Conservation (phyloP, 2,113 vertebrate genomes). For the Pao palembangensis region DNA sequence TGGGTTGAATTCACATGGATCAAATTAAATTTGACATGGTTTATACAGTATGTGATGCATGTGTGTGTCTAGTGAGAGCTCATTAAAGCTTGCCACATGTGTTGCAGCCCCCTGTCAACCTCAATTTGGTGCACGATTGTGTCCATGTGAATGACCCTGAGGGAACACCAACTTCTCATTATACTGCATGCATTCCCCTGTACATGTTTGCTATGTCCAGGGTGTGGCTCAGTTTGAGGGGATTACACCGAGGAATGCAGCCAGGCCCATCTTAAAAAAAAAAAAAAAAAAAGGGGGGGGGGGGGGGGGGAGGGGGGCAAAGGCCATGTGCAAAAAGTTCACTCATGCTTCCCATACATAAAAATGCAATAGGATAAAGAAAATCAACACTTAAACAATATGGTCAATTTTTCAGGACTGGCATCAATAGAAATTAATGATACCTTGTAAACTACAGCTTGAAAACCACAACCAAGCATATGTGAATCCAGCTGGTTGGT, state of each 20-base stretch:
- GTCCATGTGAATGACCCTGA: conserved; percentile 55
- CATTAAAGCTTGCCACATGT: conserved; percentile 54
- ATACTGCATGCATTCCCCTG: conserved; percentile 56
- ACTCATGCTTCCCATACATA: conserved; percentile 28
- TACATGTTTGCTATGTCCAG: conserved; percentile 62
- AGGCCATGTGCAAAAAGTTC: conserved; percentile 35
- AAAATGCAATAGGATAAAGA: conserved; percentile 15
- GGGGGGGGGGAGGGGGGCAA: not conserved
- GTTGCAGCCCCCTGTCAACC: conserved; percentile 36
- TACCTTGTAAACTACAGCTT: not conserved
- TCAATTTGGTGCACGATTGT: conserved; percentile 60
- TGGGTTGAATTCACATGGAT: conserved; percentile 51
- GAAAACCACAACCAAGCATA: conserved; percentile 2
- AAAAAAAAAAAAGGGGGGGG: conserved; percentile 16
- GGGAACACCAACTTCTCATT: conserved; percentile 37
- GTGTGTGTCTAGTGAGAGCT: conserved; percentile 25
- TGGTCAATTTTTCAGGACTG: conserved; percentile 1
- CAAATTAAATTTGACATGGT: conserved; percentile 51
- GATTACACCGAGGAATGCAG: conserved; percentile 69
- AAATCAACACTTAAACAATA: too few relatives aligned
- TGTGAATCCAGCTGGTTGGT: conserved; percentile 17
- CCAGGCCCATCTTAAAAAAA: conserved; percentile 62
- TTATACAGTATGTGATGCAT: conserved; percentile 24
- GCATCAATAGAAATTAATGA: conserved; percentile 14
- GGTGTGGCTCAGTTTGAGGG: conserved; percentile 64